Base-by-base conservation (phyloP, 1,140 invertebrate genomes). In the Lepidostoma basale region DNA sequence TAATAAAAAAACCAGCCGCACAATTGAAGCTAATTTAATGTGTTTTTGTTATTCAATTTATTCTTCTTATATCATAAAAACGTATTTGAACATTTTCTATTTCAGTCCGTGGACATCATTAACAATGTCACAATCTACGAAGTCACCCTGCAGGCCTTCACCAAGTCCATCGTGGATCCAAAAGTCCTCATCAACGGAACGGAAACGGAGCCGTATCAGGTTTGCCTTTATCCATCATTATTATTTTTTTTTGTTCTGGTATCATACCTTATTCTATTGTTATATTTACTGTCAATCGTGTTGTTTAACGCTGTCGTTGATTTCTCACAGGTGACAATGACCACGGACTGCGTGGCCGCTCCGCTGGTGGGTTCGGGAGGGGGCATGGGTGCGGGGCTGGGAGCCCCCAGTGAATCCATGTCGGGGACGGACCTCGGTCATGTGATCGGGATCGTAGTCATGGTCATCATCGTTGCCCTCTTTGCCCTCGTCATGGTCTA, bases 91-190 rank as follows among this genome's bases (percentile, higher is more conserved):
- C n/a, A n/a, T n/a, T 1, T 70, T 40, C 42, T 12, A 56, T 77
- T 75, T 0, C 76, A 83, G 81, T 73, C 73, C 8, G 78, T 80
- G 54, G 77, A 81, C 16, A 69, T 67, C 9, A 16, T 79, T 3
- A 77, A 76, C 72, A 82, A 83, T 68, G 63, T 74, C 23, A 78
- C 80, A 0, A 70, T 72, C 0, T 83, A 82, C 70, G 80, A 82
- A 62, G 79, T 83, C 52, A 81, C 78, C 62, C 76, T 83, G 12
- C 80, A 79, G 58, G 81, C 81, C 0, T 77, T 77, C 0, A 82
- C 80, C 0, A 40, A 74, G 33, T 83, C 81, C 0, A 77, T 83
- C 3, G 75, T 75, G 0, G 71, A 74, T 8, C 65, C 75, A 0
- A 71, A 76, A 2, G 68, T 68, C 0, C 74, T 78, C 10, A 74